phyloP scores from a whole-genome alignment of 92 coral and sea anemone species.

The Umimayanthus chanpuru region DNA sequence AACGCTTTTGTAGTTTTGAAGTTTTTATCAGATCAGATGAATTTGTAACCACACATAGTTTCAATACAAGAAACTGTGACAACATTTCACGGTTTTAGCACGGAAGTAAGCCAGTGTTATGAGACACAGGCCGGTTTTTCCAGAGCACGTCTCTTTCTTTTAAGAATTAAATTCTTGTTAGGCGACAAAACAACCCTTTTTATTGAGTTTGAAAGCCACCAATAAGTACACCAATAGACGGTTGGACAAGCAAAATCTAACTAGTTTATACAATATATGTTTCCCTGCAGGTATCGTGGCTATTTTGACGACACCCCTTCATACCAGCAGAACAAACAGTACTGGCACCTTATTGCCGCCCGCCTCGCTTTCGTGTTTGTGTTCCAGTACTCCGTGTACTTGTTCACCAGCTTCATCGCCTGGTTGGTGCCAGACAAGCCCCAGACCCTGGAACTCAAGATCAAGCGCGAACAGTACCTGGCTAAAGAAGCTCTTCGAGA shows the following conservation, averaged over 20 bases:
- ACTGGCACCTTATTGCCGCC: conserved; percentile 88
- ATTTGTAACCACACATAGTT: too few species aligned
- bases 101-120: too few species aligned
- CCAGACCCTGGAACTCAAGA: conserved; percentile 60
- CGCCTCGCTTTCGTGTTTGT: conserved; percentile 89
- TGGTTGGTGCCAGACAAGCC: conserved; percentile 85
- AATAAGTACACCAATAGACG: neutral
- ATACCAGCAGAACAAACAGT: conserved; percentile 62
- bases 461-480: conserved; percentile 71
- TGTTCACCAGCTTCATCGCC: conserved; percentile 69
- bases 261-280: too few species aligned
- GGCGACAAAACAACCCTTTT: neutral
- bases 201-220: neutral
- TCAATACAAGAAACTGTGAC: too few species aligned
- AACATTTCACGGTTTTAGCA: too few species aligned
- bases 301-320: conserved; percentile 65
- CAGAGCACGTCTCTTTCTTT: too few species aligned
- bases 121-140: too few species aligned
- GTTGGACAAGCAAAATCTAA: neutral
- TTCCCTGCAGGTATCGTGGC: conserved; percentile 70
- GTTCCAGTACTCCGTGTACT: conserved; percentile 78
- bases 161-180: neutral
- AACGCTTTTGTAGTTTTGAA: too few species aligned
- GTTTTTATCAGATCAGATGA: too few species aligned
- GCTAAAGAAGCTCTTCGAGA: conserved; percentile 52